Evolutionary conservation across 2,888 invertebrate genomes (phyloP), one percentile per base, ranked within the genome.

Genomic region (Reticulitermes lucifugus): DNA sequence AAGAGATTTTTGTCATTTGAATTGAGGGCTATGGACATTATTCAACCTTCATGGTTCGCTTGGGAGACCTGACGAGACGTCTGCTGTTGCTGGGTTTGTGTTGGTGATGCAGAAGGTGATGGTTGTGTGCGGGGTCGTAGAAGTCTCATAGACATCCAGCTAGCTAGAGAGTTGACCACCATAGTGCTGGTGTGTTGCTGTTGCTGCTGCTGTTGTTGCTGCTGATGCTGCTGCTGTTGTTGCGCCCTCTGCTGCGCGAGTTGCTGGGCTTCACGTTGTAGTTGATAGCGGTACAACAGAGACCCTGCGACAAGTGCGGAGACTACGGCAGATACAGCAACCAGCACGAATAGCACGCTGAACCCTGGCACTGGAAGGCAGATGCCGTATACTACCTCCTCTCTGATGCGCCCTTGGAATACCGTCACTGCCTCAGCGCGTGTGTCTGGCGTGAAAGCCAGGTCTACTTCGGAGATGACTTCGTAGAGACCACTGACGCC

Each of bases 351-450:
- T 25, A 98, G 93, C 7, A 97, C 95, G 88, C 97, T 97, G 90
- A 98, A 98, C 46, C 97, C 96, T 0, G 97, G 95, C 43, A 97
- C 96, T 0, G 97, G 97, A 93, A 98, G 94, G 89, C 97, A 98
- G 83, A 98, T 96, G 55, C 97, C 97, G 90, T 98, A 98, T 12
- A 98, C 96, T 0, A 96, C 96, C 91, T 97, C 97, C 90, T 97
- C 97, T 80, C 95, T 93, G 89, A 97, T 97, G 89, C 96, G 93
- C 83, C 97, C 97, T 91, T 97, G 96, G 90, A 97, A 97, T 0
- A 97, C 96, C 5, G 97, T 96, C 1, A 97, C 96, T 0, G 96
- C 95, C 90, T 97, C 97, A 79, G 94, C 94, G 88, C 94, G 93
- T 83, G 94, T 93, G 88, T 97, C 96, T 0, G 97, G 97, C 88